A percentile compares a stretch with the other conserved stretches of the same genome.
Conservation (phyloP, 2,113 vertebrate species). For the Mellivora capensis region DNA sequence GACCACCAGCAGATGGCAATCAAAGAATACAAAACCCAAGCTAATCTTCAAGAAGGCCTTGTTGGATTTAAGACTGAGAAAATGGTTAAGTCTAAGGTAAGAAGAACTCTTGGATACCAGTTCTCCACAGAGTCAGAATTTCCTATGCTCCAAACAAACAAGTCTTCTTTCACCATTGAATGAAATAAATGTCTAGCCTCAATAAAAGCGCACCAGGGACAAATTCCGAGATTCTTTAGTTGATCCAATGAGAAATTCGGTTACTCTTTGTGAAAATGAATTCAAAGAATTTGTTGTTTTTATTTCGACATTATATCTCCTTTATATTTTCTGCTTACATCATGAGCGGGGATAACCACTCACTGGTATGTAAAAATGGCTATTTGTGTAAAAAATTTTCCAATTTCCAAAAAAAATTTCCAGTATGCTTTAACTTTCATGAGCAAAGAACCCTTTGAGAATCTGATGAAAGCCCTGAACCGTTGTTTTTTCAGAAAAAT, state of each 20-base stretch:
- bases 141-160: background rate
- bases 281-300: background rate
- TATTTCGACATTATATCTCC: background rate
- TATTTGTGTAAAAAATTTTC: background rate
- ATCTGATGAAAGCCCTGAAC: background rate
- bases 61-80: slow-evolving; percentile 3
- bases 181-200: background rate
- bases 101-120: background rate
- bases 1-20: slow-evolving; percentile 67
- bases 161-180: background rate
- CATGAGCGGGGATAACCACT: background rate
- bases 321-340: background rate
- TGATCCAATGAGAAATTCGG: background rate
- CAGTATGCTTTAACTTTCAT: background rate
- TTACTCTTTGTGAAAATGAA: background rate
- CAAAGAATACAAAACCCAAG: slow-evolving; percentile 44
- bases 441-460: background rate
- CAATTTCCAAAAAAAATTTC: no score
- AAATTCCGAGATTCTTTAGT: background rate
- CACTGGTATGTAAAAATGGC: background rate
- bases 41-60: background rate
- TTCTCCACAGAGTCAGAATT: background rate
- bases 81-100: background rate
- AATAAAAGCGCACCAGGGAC: background rate
- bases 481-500: background rate